Conservation (phyloP, 2,797 vertebrate genomes). For the Hyperoplus immaculatus region DNA sequence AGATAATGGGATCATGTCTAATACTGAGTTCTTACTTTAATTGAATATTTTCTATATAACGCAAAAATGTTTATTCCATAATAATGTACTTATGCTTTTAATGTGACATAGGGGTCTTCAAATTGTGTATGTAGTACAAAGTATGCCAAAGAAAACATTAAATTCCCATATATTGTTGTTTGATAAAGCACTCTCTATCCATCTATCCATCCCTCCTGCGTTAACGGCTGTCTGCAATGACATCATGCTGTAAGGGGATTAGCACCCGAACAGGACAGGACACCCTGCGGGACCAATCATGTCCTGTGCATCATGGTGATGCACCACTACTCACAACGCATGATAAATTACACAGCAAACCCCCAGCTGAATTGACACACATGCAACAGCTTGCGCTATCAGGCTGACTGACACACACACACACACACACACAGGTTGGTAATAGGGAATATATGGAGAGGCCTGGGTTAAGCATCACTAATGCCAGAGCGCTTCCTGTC, state of each 20-base stretch:
- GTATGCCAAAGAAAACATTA: not conserved
- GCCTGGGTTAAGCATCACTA: conserved; percentile 79
- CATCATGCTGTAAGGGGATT: conserved; percentile 81
- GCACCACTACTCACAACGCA: conserved; percentile 64
- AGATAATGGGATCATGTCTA: not conserved
- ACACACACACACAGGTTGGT: conserved; percentile 43
- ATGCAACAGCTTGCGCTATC: conserved; percentile 36
- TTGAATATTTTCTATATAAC: not conserved
- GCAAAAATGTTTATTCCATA: too few relatives aligned
- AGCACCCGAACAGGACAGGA: conserved; percentile 60
- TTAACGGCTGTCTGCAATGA: conserved; percentile 56
- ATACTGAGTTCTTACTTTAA: not conserved
- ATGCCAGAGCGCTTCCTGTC: conserved; percentile 83
- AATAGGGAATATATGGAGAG: conserved; percentile 74
- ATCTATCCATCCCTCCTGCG: conserved; percentile 15
- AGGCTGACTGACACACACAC: conserved; percentile 41
- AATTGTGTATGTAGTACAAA: not conserved
- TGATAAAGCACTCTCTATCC: not conserved
- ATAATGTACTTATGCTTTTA: not conserved
- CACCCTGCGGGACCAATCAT: conserved; percentile 65
- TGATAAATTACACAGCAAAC: conserved; percentile 62
- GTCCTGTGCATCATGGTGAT: conserved; percentile 77
- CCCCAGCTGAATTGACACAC: conserved; percentile 45
- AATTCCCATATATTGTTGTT: not conserved
- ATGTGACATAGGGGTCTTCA: not conserved